Conservation (phyloP, 2,888 invertebrate genomes). For the Elegia similella region DNA sequence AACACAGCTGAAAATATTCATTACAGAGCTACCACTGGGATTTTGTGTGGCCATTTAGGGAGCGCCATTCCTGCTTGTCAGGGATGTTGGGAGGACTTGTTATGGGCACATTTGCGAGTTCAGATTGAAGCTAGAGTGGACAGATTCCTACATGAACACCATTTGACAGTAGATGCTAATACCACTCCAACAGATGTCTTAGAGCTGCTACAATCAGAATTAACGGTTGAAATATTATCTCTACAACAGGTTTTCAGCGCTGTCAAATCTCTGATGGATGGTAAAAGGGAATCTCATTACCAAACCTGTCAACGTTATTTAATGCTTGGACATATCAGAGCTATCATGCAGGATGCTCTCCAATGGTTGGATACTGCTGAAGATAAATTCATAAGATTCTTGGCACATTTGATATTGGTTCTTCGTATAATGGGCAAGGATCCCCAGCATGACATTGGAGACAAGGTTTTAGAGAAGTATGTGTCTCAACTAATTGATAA, state of each 20-base stretch:
- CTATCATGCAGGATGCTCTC: conserved; percentile 87
- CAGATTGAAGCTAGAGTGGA: conserved; percentile 94
- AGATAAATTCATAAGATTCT: conserved; percentile 86
- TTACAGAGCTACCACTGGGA: conserved; percentile 86
- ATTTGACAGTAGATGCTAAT: conserved; percentile 67
- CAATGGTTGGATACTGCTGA: conserved; percentile 83
- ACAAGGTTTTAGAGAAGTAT: conserved; percentile 88
- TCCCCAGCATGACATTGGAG: conserved; percentile 86
- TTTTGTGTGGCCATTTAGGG: conserved; percentile 91
- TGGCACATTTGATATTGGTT: conserved; percentile 92
- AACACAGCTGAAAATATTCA: conserved; percentile 80
- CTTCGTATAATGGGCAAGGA: conserved; percentile 89
- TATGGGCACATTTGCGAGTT: conserved; percentile 93
- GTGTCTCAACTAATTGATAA: conserved; percentile 85
- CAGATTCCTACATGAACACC: conserved; percentile 74
- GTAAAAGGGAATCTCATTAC: conserved; percentile 84
- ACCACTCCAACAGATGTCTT: conserved; percentile 65
- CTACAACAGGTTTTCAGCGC: conserved; percentile 68
- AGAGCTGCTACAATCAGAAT: conserved; percentile 63
- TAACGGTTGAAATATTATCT: conserved; percentile 60
- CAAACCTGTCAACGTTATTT: conserved; percentile 92
- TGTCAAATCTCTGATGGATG: conserved; percentile 70
- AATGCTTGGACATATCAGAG: conserved; percentile 90
- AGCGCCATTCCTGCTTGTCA: conserved; percentile 88
- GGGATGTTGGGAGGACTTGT: conserved; percentile 92